A percentile compares a stretch with the other conserved stretches of the same genome.
phyloP scores from a whole-genome alignment of 2,113 vertebrate species.

The Lepisosteus oculatus region DNA sequence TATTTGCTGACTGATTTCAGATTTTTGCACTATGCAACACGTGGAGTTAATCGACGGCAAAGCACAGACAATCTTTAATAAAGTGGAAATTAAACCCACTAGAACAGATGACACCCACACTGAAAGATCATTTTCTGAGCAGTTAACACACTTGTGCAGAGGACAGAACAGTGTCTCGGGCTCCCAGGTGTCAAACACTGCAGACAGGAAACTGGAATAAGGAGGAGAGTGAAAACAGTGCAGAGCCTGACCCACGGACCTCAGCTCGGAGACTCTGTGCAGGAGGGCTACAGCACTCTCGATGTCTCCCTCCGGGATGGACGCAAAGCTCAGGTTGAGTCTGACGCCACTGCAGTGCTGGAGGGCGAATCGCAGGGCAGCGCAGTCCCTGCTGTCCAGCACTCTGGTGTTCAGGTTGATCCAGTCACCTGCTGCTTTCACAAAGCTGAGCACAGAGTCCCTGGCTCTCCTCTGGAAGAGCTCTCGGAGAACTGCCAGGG shows the following conservation, averaged over 20 bases:
- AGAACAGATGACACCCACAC: no score
- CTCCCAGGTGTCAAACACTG: no score
- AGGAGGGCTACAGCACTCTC: conserved; percentile 26
- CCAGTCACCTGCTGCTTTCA: conserved; percentile 27
- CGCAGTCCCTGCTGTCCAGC: conserved; percentile 30
- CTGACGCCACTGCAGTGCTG: conserved; percentile 25
- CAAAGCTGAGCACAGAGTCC: conserved; percentile 21
- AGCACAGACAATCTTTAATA: no score
- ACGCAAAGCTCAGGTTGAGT: conserved; percentile 37
- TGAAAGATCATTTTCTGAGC: no score
- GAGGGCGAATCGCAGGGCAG: conserved; percentile 26
- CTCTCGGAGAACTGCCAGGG: conserved; percentile 27
- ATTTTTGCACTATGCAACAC: no score
- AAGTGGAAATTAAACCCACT: no score
- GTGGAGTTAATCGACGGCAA: no score
- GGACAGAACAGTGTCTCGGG: no score
- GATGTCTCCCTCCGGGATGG: conserved; percentile 32
- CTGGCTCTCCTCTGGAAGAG: conserved; percentile 18
- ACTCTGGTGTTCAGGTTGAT: conserved; percentile 32
- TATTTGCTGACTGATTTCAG: no score
- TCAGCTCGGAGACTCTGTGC: conserved; percentile 26
- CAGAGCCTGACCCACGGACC: conserved; percentile 12
- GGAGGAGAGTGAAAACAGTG: no score
- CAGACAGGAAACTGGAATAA: no score
- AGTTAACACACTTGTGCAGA: no score